These are phyloP conservation scores for Asarcornis scutulata DNA, from an alignment of 2,113 vertebrate genomes.

Conservation along the genomic window DNA sequence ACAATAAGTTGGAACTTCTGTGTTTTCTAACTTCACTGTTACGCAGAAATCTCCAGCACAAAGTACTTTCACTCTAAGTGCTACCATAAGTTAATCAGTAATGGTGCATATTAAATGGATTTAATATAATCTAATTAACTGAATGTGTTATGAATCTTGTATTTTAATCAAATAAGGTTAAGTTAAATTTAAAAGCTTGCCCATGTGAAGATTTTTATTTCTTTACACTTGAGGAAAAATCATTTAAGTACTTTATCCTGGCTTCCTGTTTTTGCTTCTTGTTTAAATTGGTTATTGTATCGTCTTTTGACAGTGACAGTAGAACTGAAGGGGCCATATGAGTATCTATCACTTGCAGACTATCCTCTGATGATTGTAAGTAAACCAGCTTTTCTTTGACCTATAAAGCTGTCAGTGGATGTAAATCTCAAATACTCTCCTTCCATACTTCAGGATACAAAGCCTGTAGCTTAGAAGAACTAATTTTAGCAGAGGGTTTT, in stretches of 20 bases:
- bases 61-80: background rate
- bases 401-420: background rate
- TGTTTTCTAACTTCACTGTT: background rate
- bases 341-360: conserved; percentile 92
- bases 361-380: conserved; percentile 95
- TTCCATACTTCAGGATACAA: background rate
- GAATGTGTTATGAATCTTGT: background rate
- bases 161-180: background rate
- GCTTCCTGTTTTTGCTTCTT: conserved; percentile 4
- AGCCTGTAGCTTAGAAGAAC: background rate
- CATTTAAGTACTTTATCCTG: background rate
- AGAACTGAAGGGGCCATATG: conserved; percentile 91
- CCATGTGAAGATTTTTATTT: background rate
- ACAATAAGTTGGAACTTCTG: background rate
- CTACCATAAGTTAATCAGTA: background rate
- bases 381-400: conserved; percentile 33
- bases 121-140: background rate
- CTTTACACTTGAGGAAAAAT: background rate
- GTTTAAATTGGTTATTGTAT: conserved; percentile 10
- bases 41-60: background rate
- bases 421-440: background rate
- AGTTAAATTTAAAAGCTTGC: background rate
- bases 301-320: conserved; percentile 87
- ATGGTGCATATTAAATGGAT: background rate
- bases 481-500: background rate